Evolutionary conservation across 2,113 vertebrate species (phyloP).

Genomic region (Pungitius pungitius): DNA sequence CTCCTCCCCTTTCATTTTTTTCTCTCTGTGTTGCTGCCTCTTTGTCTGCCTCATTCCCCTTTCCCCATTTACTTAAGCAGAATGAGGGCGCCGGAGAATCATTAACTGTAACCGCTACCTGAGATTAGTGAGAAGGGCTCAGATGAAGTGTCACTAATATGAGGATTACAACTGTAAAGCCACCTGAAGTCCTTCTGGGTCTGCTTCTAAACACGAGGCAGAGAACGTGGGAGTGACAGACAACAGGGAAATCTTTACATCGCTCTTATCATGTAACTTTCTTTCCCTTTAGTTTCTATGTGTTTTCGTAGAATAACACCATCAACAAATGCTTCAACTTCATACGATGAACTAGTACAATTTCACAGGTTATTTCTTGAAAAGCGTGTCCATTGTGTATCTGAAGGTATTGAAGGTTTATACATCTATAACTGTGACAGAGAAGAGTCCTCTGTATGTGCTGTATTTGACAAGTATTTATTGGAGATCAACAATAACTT

Average conservation of each 20-base stretch:
- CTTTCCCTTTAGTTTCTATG: slow-evolving; percentile 18
- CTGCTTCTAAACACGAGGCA: slow-evolving; percentile 52
- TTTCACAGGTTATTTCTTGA: not conserved
- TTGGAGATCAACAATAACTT: too few species aligned
- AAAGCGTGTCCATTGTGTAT: not conserved
- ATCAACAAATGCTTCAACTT: not conserved
- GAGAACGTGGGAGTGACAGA: slow-evolving; percentile 21
- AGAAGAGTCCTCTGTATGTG: too few species aligned
- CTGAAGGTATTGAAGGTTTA: not conserved
- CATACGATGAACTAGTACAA: not conserved
- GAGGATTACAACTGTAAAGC: slow-evolving; percentile 83
- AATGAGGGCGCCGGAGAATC: slow-evolving; percentile 79
- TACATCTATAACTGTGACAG: not conserved
- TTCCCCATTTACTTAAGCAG: slow-evolving; percentile 77
- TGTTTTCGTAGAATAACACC: not conserved
- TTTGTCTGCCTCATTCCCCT: slow-evolving; percentile 73
- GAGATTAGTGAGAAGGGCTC: slow-evolving; percentile 80
- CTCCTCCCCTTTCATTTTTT: not conserved
- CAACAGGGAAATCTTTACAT: slow-evolving; percentile 22
- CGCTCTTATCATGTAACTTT: slow-evolving; percentile 25
- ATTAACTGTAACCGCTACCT: slow-evolving; percentile 84
- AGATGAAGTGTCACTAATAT: slow-evolving; percentile 85
- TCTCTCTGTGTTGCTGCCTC: slow-evolving; percentile 49
- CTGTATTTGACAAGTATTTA: too few species aligned
- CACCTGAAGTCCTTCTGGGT: slow-evolving; percentile 75